phyloP scores from a whole-genome alignment of 2,888 invertebrate species.

The Drosophila merina region DNA sequence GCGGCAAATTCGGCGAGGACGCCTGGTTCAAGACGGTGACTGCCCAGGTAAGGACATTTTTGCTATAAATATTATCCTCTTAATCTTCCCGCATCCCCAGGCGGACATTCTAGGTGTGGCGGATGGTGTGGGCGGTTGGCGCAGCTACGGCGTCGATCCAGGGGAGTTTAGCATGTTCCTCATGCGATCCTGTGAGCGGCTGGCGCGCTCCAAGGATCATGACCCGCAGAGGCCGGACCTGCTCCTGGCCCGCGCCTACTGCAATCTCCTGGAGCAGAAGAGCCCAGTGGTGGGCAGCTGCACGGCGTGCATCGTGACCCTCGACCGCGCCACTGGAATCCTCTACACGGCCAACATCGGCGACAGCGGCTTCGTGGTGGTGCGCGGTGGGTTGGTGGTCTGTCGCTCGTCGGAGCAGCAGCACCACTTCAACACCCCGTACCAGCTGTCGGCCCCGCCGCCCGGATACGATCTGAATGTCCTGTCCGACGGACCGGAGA shows the following conservation, averaged over 20 bases:
- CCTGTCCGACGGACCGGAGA: conserved; percentile 95
- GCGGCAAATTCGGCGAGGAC: conserved; percentile 97
- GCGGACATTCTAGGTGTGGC: conserved; percentile 97
- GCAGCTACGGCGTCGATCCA: conserved; percentile 97
- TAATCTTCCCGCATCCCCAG: conserved; percentile 67
- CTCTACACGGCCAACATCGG: conserved; percentile 98
- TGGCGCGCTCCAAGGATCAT: conserved; percentile 93
- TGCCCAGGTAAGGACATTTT: not conserved
- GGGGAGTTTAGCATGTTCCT: conserved; percentile 96
- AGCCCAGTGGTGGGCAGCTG: conserved; percentile 96
- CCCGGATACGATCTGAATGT: conserved; percentile 93
- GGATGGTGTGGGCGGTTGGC: conserved; percentile 99
- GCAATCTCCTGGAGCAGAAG: conserved; percentile 94
- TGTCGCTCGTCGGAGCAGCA: conserved; percentile 97
- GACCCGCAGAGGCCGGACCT: conserved; percentile 92
- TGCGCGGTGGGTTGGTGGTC: conserved; percentile 92
- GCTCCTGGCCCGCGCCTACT: conserved; percentile 93
- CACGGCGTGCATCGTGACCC: conserved; percentile 97
- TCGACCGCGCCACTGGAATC: conserved; percentile 93
- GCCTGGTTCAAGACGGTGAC: conserved; percentile 91
- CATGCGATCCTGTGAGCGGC: conserved; percentile 95
- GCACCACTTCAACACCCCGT: conserved; percentile 99
- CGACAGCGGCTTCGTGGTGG: conserved; percentile 97
- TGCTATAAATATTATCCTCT: no score
- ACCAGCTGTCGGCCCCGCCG: conserved; percentile 96